phyloP scores from a whole-genome alignment of 1,140 invertebrate species.

The Saccostrea glomerata region DNA sequence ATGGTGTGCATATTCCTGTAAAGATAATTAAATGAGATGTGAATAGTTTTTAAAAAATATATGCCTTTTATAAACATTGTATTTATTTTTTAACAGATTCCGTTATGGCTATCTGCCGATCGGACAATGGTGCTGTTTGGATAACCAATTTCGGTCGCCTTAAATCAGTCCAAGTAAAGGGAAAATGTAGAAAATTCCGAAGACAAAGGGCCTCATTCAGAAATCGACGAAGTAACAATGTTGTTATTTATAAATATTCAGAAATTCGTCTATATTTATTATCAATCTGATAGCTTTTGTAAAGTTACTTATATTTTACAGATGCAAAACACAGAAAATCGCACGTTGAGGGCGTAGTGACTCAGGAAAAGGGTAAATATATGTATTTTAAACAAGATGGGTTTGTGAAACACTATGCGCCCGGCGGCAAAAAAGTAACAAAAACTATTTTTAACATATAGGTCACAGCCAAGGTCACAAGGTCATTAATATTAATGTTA shows the following conservation, averaged over 20 bases:
- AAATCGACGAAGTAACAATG: background rate
- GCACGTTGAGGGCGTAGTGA: background rate
- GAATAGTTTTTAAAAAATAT: no score
- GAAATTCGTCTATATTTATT: background rate
- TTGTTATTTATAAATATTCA: background rate
- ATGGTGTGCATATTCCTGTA: no score
- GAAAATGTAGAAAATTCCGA: background rate
- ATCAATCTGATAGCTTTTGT: background rate
- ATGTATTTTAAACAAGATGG: no score
- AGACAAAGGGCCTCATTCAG: background rate
- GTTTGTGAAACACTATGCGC: no score
- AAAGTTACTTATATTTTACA: background rate
- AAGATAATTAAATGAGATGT: no score
- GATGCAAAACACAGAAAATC: background rate
- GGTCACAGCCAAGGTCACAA: no score
- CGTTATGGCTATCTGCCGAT: background rate
- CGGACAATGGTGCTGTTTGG: conserved; percentile 4
- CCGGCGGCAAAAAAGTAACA: no score
- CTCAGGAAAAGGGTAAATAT: background rate
- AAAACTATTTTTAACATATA: no score
- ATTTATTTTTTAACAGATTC: background rate
- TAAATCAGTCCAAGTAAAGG: background rate
- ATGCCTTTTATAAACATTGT: no score
- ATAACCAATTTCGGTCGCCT: background rate
- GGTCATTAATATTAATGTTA: no score